Base-by-base conservation (phyloP, 1,140 invertebrate genomes). In the Pseudomyrmex cubaensis region DNA sequence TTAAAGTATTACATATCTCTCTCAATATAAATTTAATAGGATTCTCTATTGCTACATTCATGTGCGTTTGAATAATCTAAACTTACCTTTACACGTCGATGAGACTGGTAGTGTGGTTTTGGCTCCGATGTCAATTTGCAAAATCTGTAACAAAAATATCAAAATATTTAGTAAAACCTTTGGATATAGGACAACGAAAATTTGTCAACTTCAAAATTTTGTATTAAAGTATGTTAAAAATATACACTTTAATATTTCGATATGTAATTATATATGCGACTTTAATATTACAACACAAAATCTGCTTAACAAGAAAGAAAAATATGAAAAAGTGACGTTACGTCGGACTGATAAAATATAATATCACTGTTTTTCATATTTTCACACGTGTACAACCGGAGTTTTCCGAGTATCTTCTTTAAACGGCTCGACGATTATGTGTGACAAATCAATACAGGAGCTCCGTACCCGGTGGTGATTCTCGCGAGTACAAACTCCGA, bases 401-500 rank as follows among this genome's bases (percentile, higher is more conserved):
- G 22, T 15, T 74, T 35, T 17, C 20, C 5, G 48, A 61, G 9
- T 48, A 59, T 74, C 15, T 50, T 48, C 44, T 62, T 62, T 50
- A 50, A 75, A 15, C 59, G 52, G 13, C 35, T 59, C 69, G 74
- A 64, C 75, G 56, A 80, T 78, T 75, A 75, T 35, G 15, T 80
- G 67, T 63, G 59, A 70, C 69, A 70, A 85, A 85, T 86, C 63
- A 52, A 82, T 86, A 70, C 74, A 75, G 59, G 5, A 35, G 35
- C 57, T 63, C 13, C 44, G 22, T 35, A 57, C 25, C n/a, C 25
- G 15, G 17, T 17, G 15, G 22, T 17, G 13, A 10, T 48, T 73
- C 13, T 61, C 57, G 70, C 62, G 22, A 59, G 64, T 56, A 61
- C 59, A 13, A 22, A 73, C 56, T 62, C 69, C 35, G 66, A 67